Base-by-base conservation (phyloP, 2,888 invertebrate species). In the Kryphioiulus occultus region DNA sequence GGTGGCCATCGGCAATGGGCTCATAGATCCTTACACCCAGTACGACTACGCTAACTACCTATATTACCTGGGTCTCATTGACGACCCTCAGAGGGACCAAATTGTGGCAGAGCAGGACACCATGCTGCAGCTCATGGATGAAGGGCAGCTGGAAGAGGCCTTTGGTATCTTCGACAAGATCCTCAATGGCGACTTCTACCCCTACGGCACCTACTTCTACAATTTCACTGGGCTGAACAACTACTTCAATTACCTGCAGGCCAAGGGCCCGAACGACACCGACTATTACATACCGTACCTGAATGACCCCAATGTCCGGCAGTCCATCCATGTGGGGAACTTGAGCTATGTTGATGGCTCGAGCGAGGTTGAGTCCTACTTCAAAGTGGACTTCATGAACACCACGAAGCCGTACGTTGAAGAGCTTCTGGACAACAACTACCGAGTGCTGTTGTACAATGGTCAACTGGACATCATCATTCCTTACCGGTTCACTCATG, bases 401-500 rank as follows among this genome's bases (percentile, higher is more conserved):
- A 90, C 90, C 0, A 91, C 91, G 19, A 91, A 91, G 89, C 91
- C 91, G 1, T 91, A 91, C 91, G 90, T 92, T 4, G 90, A 91
- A 12, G 90, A 90, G 53, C 89, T 92, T 7, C 90, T 92, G 90
- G 90, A 92, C 88, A 90, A 91, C 47, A 90, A 91, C 85, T 92
- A 92, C 89, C 91, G 91, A 90, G 86, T 86, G 30, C 53, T 90
- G 94, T 94, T 97, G 89, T 98, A 98, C 91, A 97, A 95, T 91
- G 98, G 98, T 0, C 98, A 98, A 91, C 91, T 98, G 89, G 98
- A 98, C 91, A 95, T 98, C 19, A 86, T 88, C 53, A 15, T 87
- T 91, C 92, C 44, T 90, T 92, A 88, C 35, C 39, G 82, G 26
- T 83, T 86, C 17, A 88, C 88, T 9, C n/a, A 32, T 39, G 32